Conservation (phyloP, 1,140 invertebrate genomes). For the Sarcophaga peregrina region DNA sequence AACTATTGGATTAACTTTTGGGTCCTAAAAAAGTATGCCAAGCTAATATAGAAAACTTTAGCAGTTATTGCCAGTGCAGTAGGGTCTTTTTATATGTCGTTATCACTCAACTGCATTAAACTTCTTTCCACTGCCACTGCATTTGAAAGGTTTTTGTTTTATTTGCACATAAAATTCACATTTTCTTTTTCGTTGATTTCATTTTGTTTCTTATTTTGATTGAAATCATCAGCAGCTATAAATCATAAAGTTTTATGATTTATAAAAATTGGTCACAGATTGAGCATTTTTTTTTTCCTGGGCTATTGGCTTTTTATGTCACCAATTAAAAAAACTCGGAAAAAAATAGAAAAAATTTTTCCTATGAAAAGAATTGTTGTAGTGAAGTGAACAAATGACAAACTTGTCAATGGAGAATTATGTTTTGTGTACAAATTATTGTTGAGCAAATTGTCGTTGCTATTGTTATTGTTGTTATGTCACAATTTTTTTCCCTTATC, state of each 20-base stretch:
- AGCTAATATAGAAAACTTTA: too few relatives aligned
- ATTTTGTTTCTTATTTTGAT: background rate
- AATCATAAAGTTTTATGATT: slow-evolving; percentile 14
- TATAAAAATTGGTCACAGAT: background rate
- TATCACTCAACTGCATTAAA: too few relatives aligned
- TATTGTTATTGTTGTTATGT: background rate
- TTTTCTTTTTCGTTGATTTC: too few relatives aligned
- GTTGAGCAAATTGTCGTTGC: background rate
- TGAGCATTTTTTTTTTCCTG: background rate
- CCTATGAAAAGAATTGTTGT: background rate
- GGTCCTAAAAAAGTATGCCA: too few relatives aligned
- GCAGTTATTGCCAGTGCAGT: too few relatives aligned
- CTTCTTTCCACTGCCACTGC: background rate
- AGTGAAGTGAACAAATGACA: background rate
- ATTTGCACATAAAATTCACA: background rate
- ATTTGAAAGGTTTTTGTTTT: background rate
- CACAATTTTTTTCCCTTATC: too few relatives aligned
- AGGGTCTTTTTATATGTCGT: too few relatives aligned
- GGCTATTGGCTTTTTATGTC: background rate
- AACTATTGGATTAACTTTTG: too few relatives aligned
- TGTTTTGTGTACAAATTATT: background rate
- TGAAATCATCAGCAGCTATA: background rate
- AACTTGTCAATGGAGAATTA: slow-evolving; percentile 2
- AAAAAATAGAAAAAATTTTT: too few relatives aligned
- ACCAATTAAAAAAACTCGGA: background rate